These are phyloP conservation scores for Drosophila sulfurigaster DNA, from an alignment of 1,140 invertebrate species.

Conservation along the genomic window DNA sequence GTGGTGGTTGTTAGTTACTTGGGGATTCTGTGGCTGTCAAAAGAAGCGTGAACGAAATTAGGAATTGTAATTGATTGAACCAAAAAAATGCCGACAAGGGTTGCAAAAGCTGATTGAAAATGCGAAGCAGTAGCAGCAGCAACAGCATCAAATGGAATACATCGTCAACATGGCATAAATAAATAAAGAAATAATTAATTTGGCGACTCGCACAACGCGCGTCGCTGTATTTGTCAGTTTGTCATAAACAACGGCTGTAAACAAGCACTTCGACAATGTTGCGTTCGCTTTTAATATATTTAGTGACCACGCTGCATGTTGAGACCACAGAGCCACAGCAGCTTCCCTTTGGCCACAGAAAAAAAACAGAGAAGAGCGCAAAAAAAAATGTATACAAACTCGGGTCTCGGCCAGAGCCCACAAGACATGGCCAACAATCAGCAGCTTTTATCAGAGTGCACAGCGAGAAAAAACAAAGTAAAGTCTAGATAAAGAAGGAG, in stretches of 20 bases:
- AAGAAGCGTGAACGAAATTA: slow-evolving; percentile 3
- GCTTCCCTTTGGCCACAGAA: not conserved
- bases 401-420: slow-evolving; percentile 14
- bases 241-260: slow-evolving; percentile 13
- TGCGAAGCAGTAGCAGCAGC: not conserved
- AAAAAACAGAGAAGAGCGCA: not conserved
- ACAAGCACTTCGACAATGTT: not conserved
- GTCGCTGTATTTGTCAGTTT: not conserved
- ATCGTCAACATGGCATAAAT: slow-evolving; percentile 1
- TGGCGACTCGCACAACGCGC: not conserved
- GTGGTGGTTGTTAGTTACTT: not conserved
- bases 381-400: slow-evolving; percentile 9
- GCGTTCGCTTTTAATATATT: slow-evolving; percentile 7
- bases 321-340: not conserved
- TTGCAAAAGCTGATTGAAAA: slow-evolving; percentile 1
- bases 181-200: slow-evolving; percentile 13
- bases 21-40: not conserved
- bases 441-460: slow-evolving; percentile 47
- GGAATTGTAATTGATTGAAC: slow-evolving; percentile 20
- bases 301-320: not conserved
- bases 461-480: slow-evolving; percentile 15
- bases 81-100: not conserved
- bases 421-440: slow-evolving; percentile 60
- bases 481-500: no score
- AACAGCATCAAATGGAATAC: not conserved